Base-by-base conservation (phyloP, 2,888 invertebrate genomes). In the Drosophila leonis region DNA sequence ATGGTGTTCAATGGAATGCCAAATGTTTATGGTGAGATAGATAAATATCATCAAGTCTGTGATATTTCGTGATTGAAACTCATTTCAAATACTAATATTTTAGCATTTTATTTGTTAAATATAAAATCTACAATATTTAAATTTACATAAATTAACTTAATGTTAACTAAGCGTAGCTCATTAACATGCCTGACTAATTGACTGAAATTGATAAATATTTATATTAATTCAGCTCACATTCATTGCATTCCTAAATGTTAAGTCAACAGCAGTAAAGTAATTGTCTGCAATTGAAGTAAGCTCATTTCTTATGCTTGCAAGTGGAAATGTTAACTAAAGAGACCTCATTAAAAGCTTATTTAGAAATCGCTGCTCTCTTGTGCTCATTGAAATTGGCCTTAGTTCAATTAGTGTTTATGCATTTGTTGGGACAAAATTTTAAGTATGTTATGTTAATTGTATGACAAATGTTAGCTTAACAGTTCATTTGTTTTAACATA, bases 1-100 rank as follows among this genome's bases (percentile, higher is more conserved):
- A 60, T 67, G 63, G 41, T 46, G 63, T 39, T 44, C 54, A 35
- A 33, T 46, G 72, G 52, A 52, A 67, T 73, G 60, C 55, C 46
- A 41, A 54, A 57, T 33, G 31, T 27, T 27, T 24, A 35, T 52
- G 52, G 18, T 52, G 52, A 24, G 13, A 33, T 33, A 52, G 52
- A 24, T 52, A 52, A 52, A 52, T 37, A 33, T 49, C 31, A 49
- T 18, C 20, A 13, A 49, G 7, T 18, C 12, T 12, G 18, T 31
- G 49, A 29, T 49, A 18, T n/a, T 18, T 18, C 18, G 12, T 31
- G 18, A 29, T 29, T 15, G 1, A 0, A 44, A 44, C 24, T 8
- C 42, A 6, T 42, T 44, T 39, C 7, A 39, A n/a, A n/a, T 5
- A 7, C 7, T 9, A 8, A 39, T n/a, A 39, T 6, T n/a, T 27